Evolutionary conservation across 2,888 invertebrate species (phyloP).

Genomic region (Orthosia gothica): DNA sequence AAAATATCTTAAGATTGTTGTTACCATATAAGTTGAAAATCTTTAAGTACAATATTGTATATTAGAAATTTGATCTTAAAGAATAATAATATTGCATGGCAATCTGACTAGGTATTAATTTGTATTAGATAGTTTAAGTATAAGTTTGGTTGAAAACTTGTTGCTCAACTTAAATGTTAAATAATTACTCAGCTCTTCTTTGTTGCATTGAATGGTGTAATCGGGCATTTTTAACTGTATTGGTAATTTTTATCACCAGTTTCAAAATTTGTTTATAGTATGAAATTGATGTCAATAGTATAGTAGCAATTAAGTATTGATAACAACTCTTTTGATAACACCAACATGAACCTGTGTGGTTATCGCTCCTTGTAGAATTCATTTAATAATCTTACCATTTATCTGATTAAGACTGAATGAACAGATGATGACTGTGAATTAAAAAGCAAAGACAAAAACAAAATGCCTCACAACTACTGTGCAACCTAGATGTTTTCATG

Average conservation of each 20-base stretch:
- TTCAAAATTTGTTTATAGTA: conserved; percentile 12
- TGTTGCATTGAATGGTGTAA: not conserved
- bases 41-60: too few species aligned
- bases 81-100: not conserved
- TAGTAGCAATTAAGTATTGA: conserved; percentile 34
- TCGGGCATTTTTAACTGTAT: not conserved
- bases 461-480: too few species aligned
- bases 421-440: conserved; percentile 13
- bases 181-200: conserved; percentile 1
- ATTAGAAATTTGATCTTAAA: not conserved
- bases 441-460: not conserved
- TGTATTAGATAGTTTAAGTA: not conserved
- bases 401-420: conserved; percentile 26
- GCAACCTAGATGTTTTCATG: too few species aligned
- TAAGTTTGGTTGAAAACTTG: not conserved
- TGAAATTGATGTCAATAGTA: conserved; percentile 1
- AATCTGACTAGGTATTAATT: not conserved
- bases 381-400: conserved; percentile 19
- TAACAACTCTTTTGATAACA: conserved; percentile 35
- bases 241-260: not conserved
- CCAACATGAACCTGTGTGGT: conserved; percentile 2
- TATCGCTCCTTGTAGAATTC: conserved; percentile 16
- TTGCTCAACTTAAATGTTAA: not conserved
- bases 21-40: too few species aligned
- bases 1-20: not conserved